Conservation (phyloP, 2,888 invertebrate species). For the Trissoscelio sp. region DNA sequence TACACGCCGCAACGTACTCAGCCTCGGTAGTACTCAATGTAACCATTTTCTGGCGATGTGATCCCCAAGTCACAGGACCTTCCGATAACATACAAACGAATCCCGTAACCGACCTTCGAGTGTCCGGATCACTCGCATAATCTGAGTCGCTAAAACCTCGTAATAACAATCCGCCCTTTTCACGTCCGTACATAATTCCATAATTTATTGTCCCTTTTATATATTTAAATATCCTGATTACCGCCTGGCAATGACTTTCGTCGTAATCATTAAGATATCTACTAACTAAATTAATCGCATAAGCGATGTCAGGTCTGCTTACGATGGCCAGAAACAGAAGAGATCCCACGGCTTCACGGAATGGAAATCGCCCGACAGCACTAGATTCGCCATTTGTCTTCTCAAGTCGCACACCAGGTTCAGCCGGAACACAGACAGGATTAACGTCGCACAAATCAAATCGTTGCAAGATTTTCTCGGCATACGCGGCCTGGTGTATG, state of each 20-base stretch:
- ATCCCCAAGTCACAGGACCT: slow-evolving; percentile 51
- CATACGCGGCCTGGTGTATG: slow-evolving; percentile 65
- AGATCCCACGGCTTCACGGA: slow-evolving; percentile 58
- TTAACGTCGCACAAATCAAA: slow-evolving; percentile 62
- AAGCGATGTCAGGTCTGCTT: slow-evolving; percentile 64
- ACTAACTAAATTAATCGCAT: slow-evolving; percentile 56
- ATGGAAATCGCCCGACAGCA: slow-evolving; percentile 7
- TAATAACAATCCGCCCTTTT: background rate
- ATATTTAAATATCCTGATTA: slow-evolving; percentile 63
- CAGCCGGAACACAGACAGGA: slow-evolving; percentile 56
- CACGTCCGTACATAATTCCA: slow-evolving; percentile 26
- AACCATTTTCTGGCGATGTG: slow-evolving; percentile 43
- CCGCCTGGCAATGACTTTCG: slow-evolving; percentile 63
- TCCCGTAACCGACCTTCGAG: slow-evolving; percentile 45
- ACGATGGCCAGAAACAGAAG: slow-evolving; percentile 59
- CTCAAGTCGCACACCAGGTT: slow-evolving; percentile 43
- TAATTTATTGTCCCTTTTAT: slow-evolving; percentile 46
- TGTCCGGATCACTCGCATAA: slow-evolving; percentile 24
- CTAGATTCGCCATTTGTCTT: background rate
- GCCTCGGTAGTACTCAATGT: slow-evolving; percentile 53
- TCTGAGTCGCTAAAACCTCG: slow-evolving; percentile 17
- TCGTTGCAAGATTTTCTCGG: slow-evolving; percentile 48
- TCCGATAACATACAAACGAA: slow-evolving; percentile 51
- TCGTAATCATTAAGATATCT: slow-evolving; percentile 48
- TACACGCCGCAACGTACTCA: slow-evolving; percentile 49